Evolutionary conservation across 2,888 invertebrate genomes (phyloP).

Genomic region (Actias luna): DNA sequence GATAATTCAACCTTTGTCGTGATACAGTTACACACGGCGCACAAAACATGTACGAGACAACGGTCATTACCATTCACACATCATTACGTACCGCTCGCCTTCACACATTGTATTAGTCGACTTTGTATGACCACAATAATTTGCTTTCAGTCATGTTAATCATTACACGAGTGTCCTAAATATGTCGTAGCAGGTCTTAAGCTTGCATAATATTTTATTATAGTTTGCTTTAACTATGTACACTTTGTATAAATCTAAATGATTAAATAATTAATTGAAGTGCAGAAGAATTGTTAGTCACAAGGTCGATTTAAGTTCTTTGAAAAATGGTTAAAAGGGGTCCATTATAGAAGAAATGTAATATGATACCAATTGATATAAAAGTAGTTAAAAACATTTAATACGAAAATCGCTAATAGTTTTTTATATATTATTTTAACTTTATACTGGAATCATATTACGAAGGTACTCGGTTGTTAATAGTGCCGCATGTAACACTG

Average conservation of each 20-base stretch:
- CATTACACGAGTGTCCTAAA: conserved; percentile 48
- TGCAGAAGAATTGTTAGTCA: conserved; percentile 78
- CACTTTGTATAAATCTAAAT: conserved; percentile 32
- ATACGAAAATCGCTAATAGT: neutral
- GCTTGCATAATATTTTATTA: conserved; percentile 51
- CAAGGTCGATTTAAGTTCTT: conserved; percentile 66
- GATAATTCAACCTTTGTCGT: conserved; percentile 43
- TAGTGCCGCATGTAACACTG: conserved; percentile 48
- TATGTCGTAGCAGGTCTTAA: conserved; percentile 59
- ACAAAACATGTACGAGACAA: conserved; percentile 39
- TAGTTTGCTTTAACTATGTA: conserved; percentile 49
- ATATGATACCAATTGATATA: conserved; percentile 2
- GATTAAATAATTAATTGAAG: conserved; percentile 38
- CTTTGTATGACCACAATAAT: conserved; percentile 42
- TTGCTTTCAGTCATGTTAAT: conserved; percentile 62
- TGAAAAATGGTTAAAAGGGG: conserved; percentile 62
- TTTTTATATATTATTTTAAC: neutral
- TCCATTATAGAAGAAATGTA: conserved; percentile 23
- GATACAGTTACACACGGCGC: conserved; percentile 42
- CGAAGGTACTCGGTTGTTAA: conserved; percentile 52
- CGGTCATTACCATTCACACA: conserved; percentile 59
- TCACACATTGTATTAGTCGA: conserved; percentile 52
- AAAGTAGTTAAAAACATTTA: neutral
- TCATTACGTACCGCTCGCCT: conserved; percentile 54
- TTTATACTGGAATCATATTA: conserved; percentile 31